Evolutionary conservation across 1,140 invertebrate species (phyloP), one percentile per base, ranked within the genome.

Genomic region (Portunus trituberculatus): DNA sequence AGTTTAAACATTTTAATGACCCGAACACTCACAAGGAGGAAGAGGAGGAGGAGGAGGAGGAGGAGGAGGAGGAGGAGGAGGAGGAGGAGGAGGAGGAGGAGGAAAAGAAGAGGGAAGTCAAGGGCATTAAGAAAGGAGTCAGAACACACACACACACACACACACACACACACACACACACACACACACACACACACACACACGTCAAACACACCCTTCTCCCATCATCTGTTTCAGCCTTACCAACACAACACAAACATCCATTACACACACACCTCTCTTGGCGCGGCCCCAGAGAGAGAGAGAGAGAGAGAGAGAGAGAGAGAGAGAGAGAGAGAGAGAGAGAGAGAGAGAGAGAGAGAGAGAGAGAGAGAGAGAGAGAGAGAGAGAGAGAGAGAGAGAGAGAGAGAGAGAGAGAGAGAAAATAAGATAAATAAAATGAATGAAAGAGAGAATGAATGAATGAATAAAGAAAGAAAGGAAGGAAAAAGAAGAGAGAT

Each of bases 191-290:
- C 45, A 89, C 39, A 48, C 39, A 39, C 39, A 89, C 45, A 29
- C 46, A 52, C 84, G 93, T 93, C 93, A 93, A 93, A 93, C 93
- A 93, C 29, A 29, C 20, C 84, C 20, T 39, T 29, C 12, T 14
- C 93, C 59, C 93, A 93, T 93, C 93, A 93, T 93, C 93, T 88
- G 84, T 93, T 88, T 93, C 93, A 93, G 84, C 48, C 93, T 83
- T 52, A 88, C 86, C 93, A 25, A 48, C 48, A 88, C 93, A 93
- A 93, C 88, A 88, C 86, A 46, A 93, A 88, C 84, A 93, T 93
- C 87, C 88, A 93, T 93, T 93, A 59, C 39, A 29, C 31, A 32
- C 86, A 88, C 93, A 88, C 46, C 87, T 93, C 93, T 88, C 87
- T 25, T 32, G 10, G 32, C 31, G 32, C 46, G 32, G 32, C 31